phyloP scores from a whole-genome alignment of 1,140 invertebrate genomes.

The Agraylea sexmaculata region DNA sequence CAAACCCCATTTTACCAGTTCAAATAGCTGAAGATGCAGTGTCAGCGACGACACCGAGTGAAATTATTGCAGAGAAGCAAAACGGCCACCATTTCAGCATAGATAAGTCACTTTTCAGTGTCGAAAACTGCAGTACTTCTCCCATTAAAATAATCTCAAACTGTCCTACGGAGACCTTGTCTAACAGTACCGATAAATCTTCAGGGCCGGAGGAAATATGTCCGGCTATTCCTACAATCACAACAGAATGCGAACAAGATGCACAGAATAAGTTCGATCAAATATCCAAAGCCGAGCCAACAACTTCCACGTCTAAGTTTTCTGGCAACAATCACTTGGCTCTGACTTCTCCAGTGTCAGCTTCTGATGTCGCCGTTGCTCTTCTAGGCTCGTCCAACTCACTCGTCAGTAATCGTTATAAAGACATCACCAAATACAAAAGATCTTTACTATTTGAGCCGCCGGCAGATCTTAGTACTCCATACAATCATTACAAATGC shows the following conservation, averaged over 20 bases:
- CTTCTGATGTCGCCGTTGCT: slow-evolving; percentile 40
- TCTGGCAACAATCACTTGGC: slow-evolving; percentile 19
- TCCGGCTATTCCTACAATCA: slow-evolving; percentile 14
- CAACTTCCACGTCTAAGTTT: slow-evolving; percentile 1
- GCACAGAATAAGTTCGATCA: slow-evolving; percentile 12
- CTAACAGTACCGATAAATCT: slow-evolving; percentile 18
- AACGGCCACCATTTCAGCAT: slow-evolving; percentile 20
- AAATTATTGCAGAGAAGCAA: no score
- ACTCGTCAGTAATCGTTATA: slow-evolving; percentile 21
- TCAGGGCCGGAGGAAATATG: slow-evolving; percentile 6
- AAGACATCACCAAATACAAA: slow-evolving; percentile 26
- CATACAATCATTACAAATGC: slow-evolving; percentile 59
- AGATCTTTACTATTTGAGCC: slow-evolving; percentile 36
- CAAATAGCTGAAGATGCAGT: no score
- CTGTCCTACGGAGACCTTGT: slow-evolving; percentile 20
- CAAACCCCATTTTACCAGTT: no score
- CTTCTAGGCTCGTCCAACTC: slow-evolving; percentile 44
- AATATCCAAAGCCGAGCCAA: slow-evolving; percentile 8
- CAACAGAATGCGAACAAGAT: slow-evolving; percentile 13
- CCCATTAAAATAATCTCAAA: no score
- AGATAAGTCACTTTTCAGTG: slow-evolving; percentile 19
- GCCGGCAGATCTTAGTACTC: slow-evolving; percentile 54
- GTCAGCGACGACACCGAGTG: neutral
- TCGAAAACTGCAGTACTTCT: slow-evolving; percentile 20
- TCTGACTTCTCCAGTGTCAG: slow-evolving; percentile 39